A percentile compares a stretch with the other conserved stretches of the same genome.
phyloP scores from a whole-genome alignment of 2,888 invertebrate genomes.

The Lydus trimaculatus region DNA sequence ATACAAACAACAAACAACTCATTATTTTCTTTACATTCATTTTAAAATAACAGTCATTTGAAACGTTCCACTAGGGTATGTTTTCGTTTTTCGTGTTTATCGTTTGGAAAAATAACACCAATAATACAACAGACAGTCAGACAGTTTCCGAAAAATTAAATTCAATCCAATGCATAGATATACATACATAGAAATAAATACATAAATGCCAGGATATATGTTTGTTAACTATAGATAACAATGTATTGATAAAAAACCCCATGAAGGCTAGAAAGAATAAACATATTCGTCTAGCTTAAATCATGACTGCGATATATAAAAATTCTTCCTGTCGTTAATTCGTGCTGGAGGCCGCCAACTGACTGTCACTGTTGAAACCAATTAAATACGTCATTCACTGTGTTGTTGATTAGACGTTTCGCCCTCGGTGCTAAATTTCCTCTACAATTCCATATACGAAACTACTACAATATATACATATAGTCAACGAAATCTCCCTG shows the following conservation, averaged over 20 bases:
- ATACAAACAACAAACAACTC: constrained; percentile 36
- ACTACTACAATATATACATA: background rate
- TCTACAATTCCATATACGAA: background rate
- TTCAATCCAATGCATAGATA: background rate
- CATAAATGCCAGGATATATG: background rate
- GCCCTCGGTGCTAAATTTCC: constrained; percentile 7
- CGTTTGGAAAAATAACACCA: constrained; percentile 19
- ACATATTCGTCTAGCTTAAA: background rate
- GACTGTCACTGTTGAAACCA: constrained; percentile 2
- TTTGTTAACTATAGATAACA: background rate
- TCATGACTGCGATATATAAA: background rate
- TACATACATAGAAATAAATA: background rate
- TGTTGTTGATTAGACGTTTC: constrained; percentile 6
- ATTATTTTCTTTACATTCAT: constrained; percentile 33
- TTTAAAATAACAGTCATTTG: constrained; percentile 38
- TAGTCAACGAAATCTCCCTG: constrained; percentile 18
- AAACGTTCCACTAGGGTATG: constrained; percentile 33
- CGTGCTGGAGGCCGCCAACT: constrained; percentile 1
- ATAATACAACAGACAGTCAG: background rate
- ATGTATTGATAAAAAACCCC: constrained; percentile 1
- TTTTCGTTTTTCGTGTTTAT: constrained; percentile 33
- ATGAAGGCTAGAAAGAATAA: background rate
- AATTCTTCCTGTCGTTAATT: background rate
- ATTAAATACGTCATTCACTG: constrained; percentile 3
- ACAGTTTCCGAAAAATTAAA: constrained; percentile 3